Percentiles rank a stretch among this genome's conserved stretches.
Conservation (phyloP, 2,888 invertebrate species). For the Parnassius smintheus region DNA sequence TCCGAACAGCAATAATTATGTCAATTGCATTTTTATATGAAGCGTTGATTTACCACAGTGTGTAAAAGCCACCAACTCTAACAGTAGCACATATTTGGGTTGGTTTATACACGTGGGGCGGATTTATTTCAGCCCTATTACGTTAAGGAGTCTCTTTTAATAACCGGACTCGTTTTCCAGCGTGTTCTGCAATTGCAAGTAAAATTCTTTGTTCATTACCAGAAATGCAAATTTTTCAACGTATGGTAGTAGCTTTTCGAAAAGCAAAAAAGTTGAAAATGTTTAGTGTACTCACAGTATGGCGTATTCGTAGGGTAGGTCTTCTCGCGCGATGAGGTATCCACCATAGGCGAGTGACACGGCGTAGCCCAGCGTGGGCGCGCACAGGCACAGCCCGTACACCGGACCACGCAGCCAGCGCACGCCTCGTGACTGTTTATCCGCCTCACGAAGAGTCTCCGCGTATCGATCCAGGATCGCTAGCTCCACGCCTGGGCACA, state of each 20-base stretch:
- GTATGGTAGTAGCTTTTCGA: neutral
- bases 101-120: too few species aligned
- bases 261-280: neutral
- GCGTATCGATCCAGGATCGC: conserved; percentile 76
- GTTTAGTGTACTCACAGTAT: conserved; percentile 80
- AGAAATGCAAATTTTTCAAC: too few species aligned
- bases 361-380: conserved; percentile 87
- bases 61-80: too few species aligned
- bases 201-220: too few species aligned
- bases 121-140: too few species aligned
- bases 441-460: conserved; percentile 63
- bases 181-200: too few species aligned
- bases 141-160: too few species aligned
- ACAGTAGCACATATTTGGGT: too few species aligned
- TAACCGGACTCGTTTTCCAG: too few species aligned
- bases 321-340: conserved; percentile 82
- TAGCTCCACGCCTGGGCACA: conserved; percentile 70
- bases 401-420: conserved; percentile 83
- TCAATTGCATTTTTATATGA: too few species aligned
- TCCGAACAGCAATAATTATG: too few species aligned
- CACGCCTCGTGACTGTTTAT: conserved; percentile 58
- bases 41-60: too few species aligned
- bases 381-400: conserved; percentile 85
- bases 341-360: conserved; percentile 87
- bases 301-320: conserved; percentile 82